Evolutionary conservation across 2,888 invertebrate genomes (phyloP).

Genomic region (Stratiomys singularior): DNA sequence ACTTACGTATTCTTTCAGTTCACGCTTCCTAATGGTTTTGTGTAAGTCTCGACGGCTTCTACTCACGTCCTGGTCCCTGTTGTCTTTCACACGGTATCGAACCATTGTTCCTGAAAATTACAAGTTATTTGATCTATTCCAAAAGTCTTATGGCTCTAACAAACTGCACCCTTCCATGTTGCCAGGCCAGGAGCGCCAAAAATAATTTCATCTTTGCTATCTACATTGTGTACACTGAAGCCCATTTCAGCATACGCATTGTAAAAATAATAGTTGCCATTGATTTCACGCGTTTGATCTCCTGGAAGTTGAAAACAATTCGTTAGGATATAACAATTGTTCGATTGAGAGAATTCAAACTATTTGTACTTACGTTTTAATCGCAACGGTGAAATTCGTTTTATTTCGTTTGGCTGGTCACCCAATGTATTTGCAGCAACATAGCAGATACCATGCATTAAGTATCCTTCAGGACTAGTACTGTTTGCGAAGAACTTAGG

Average conservation of each 20-base stretch:
- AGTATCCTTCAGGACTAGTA: constrained; percentile 56
- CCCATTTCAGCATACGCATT: constrained; percentile 64
- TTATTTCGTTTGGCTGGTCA: constrained; percentile 58
- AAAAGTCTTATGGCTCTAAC: neutral
- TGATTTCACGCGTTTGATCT: constrained; percentile 32
- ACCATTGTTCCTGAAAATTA: constrained; percentile 58
- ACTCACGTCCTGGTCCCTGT: constrained; percentile 57
- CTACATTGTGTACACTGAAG: constrained; percentile 63
- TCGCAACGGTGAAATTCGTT: constrained; percentile 63
- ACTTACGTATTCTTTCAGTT: constrained; percentile 54
- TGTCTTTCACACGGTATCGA: constrained; percentile 57
- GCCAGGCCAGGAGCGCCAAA: constrained; percentile 64
- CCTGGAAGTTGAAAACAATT: neutral
- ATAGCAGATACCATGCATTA: constrained; percentile 65
- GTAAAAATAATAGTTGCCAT: constrained; percentile 52
- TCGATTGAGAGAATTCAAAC: neutral
- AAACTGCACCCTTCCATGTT: constrained; percentile 61
- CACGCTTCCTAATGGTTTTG: constrained; percentile 52
- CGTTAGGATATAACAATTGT: neutral
- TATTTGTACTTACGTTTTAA: constrained; percentile 55
- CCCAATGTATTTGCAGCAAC: constrained; percentile 61
- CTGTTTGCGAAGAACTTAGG: constrained; percentile 61
- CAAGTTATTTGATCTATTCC: neutral
- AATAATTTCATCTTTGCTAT: constrained; percentile 62
- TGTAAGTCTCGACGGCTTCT: constrained; percentile 59